Conservation (phyloP, 2,113 vertebrate genomes). For the Phaethornis superciliosus region DNA sequence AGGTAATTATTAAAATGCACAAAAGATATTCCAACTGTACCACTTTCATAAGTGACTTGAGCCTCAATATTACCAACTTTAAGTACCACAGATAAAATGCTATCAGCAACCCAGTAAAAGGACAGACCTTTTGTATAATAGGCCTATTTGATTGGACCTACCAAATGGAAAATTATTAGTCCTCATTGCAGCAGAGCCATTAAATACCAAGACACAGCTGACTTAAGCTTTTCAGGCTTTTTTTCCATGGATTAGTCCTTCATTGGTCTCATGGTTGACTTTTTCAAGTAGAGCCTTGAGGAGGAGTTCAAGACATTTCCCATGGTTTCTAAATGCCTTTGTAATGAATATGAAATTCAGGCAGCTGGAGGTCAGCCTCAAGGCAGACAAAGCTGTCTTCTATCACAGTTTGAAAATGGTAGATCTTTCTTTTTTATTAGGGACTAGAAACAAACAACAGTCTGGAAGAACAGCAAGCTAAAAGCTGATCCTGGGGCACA, state of each 20-base stretch:
- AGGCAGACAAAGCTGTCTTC: background rate
- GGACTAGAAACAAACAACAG: background rate
- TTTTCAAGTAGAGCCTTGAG: background rate
- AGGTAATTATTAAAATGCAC: background rate
- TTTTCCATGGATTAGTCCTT: background rate
- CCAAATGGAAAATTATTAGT: background rate
- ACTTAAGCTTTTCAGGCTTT: background rate
- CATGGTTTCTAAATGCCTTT: slow-evolving; percentile 16
- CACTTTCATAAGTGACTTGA: background rate
- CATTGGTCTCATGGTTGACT: background rate
- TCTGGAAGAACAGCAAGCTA: background rate
- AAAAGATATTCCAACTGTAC: background rate
- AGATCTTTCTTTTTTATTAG: slow-evolving; percentile 45
- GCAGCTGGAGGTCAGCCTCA: slow-evolving; percentile 34
- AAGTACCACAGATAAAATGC: background rate
- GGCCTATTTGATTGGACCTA: background rate
- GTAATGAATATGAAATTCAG: background rate
- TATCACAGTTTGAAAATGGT: background rate
- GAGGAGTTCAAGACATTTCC: slow-evolving; percentile 31
- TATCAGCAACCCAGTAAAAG: background rate
- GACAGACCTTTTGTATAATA: background rate
- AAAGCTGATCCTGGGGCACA: background rate
- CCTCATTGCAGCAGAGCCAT: background rate
- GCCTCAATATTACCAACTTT: background rate
- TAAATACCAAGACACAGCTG: background rate